Percentiles rank a stretch among this genome's conserved stretches.
Conservation (phyloP, 2,797 vertebrate genomes). For the Lemur catta region DNA sequence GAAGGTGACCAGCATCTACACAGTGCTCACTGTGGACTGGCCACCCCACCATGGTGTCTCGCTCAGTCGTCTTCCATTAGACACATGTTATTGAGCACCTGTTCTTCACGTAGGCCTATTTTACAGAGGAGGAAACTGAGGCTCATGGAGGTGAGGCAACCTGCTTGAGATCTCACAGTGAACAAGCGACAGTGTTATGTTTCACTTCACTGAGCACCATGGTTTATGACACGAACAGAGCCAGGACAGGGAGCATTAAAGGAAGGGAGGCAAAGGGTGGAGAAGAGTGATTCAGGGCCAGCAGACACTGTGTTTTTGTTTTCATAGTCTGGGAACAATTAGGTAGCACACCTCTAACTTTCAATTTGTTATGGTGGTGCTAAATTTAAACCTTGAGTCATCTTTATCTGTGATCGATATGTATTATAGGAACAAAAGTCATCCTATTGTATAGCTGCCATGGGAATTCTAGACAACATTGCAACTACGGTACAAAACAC, state of each 20-base stretch:
- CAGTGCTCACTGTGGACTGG: not conserved
- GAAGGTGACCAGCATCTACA: not conserved
- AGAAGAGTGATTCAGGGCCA: not conserved
- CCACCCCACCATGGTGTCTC: not conserved
- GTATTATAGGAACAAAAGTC: not conserved
- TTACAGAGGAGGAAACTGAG: not conserved
- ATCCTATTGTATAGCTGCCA: not conserved
- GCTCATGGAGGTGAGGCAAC: not conserved
- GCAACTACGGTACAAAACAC: not conserved
- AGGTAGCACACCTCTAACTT: conserved; percentile 36
- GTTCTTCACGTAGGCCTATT: not conserved
- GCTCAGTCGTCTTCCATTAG: not conserved
- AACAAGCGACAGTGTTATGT: not conserved
- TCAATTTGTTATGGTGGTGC: not conserved
- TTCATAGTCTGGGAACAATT: conserved; percentile 30
- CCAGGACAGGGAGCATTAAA: not conserved
- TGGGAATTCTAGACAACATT: not conserved
- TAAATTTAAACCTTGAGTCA: conserved; percentile 46
- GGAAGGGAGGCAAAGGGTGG: not conserved
- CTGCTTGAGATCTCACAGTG: not conserved
- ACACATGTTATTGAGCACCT: not conserved
- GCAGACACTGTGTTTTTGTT: not conserved
- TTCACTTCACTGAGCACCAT: not conserved
- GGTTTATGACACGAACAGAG: not conserved
- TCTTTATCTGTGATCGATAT: not conserved